Evolutionary conservation across 1,140 invertebrate species (phyloP), one percentile per base, ranked within the genome.

Genomic region (Dufourea novaeangliae): DNA sequence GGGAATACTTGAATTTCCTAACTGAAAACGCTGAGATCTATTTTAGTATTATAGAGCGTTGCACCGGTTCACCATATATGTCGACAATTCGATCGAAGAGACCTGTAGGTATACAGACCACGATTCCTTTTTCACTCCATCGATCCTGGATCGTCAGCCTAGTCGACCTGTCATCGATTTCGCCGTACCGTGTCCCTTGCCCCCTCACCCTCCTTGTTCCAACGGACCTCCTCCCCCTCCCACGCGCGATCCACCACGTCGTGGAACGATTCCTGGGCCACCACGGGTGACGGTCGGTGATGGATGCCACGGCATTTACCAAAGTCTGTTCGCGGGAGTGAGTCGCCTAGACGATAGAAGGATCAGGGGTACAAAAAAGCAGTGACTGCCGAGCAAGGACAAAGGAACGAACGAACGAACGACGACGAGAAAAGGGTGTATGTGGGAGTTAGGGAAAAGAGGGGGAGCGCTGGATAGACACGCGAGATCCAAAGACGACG

Each of bases 271-370:
- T n/a, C n/a, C n/a, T n/a, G n/a, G n/a, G 2, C 27, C 11, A 17
- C 14, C 7, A 14, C 25, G 32, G n/a, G 59, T 75, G 81, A 79
- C 76, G 76, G 39, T 27, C 66, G 71, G 67, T 84, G 81, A 83
- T 84, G 80, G 77, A 84, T 83, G 78, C 80, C 70, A 75, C 59
- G 69, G 69, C 76, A 83, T 83, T 83, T 83, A 79, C 69, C 76
- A 83, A 72, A 83, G 69, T 72, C 82, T n/a, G 69, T 78, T 52
- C 41, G 52, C 63, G 74, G 61, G 64, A 79, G n/a, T n/a, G 82
- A 83, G 68, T 82, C 82, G 71, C 68, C 82, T 71, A 67, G 54
- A 59, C 68, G 75, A 73, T 46, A 62, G 68, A 46, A 71, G 75
- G 67, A 77, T 70, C 75, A 56, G 57, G 57, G 67, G 68, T 61